Base-by-base conservation (phyloP, 2,113 vertebrate genomes). In the Larimichthys crocea region DNA sequence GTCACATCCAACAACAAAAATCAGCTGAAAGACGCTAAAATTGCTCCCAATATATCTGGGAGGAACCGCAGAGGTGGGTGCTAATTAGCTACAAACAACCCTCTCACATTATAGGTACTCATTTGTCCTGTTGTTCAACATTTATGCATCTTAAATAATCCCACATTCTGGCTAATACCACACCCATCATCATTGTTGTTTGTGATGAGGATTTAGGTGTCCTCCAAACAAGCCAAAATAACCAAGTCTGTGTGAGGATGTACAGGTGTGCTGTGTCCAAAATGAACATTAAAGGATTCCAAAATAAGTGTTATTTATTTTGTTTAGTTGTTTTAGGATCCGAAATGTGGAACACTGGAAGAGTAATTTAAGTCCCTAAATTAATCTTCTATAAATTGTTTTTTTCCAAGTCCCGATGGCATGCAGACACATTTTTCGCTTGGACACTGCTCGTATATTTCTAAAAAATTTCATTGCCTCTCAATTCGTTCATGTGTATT, bases 401-500 rank as follows among this genome's bases (percentile, higher is more conserved):
- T 35, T 73, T 57, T 53, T 50, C 10, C 46, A 67, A 48, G 29
- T 68, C 83, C 69, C 70, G 14, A 22, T 56, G 66, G 50, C 24
- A 70, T 31, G 10, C 26, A 53, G 52, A 59, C 9, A 50, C 12
- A 49, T 5, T 44, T 31, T 50, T 74, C 49, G 73, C 12, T 75
- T 72, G 3, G 66, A 79, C 53, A 65, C 65, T 22, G 7, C 31
- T 16, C 46, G 67, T 76, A 61, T 20, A 75, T 66, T 49, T 69
- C 10, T 26, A 52, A n/a, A 74, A 5, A 62, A 29, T 57, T n/a
- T 71, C 17, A 59, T 56, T 29, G 11, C 10, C 74, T 74, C 29
- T 29, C 19, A 65, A 87, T 83, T 12, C 42, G 60, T 70, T 88
- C 10, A 15, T 78, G 55, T 66, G 55, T 66, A 55, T 86, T 24